Conservation (phyloP, 2,797 vertebrate genomes). For the Pangasius sanitwongsei region DNA sequence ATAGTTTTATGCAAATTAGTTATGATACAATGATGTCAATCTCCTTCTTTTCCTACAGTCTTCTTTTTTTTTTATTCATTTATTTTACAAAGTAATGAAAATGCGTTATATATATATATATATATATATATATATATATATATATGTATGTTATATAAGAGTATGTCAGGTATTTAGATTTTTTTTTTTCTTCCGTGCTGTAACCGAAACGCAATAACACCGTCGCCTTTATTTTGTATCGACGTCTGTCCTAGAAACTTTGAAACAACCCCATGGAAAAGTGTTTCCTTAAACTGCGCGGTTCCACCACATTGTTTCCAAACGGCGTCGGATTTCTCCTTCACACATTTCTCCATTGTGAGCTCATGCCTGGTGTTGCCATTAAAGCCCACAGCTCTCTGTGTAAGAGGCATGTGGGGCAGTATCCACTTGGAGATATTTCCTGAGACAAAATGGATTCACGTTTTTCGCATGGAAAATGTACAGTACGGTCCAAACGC, state of each 20-base stretch:
- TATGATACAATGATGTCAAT: no score
- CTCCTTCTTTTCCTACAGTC: no score
- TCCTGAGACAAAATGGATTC: not conserved
- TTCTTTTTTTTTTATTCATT: no score
- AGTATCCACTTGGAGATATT: not conserved
- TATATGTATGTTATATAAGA: not conserved
- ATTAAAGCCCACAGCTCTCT: not conserved
- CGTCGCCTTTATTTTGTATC: not conserved
- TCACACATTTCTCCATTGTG: constrained; percentile 29
- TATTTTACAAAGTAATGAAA: no score
- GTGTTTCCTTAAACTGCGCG: not conserved
- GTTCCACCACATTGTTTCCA: constrained; percentile 3
- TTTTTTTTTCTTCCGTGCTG: no score
- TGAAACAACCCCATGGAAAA: not conserved
- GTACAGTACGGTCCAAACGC: not conserved
- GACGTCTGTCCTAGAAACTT: not conserved
- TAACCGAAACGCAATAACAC: not conserved
- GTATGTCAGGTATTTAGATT: not conserved
- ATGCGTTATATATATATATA: no score
- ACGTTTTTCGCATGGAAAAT: not conserved
- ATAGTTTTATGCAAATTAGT: no score
- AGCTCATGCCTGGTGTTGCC: constrained; percentile 38
- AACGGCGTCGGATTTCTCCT: not conserved
- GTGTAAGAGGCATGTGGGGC: not conserved
- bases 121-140: no score